phyloP scores from a whole-genome alignment of 2,888 invertebrate species.

The Callinectes sapidus region DNA sequence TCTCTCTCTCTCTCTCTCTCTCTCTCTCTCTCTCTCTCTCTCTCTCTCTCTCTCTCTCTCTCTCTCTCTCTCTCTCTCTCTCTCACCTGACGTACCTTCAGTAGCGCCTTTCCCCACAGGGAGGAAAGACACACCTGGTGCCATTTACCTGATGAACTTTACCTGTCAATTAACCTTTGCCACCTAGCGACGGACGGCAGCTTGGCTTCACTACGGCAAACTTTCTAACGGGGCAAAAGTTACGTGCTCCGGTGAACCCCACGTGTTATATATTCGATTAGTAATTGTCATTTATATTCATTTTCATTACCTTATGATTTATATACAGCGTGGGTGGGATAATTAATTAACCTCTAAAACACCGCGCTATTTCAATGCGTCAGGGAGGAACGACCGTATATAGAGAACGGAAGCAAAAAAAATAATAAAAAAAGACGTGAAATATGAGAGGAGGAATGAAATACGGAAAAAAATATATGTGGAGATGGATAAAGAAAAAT shows the following conservation, averaged over 20 bases:
- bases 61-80: neutral
- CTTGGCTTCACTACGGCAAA: constrained; percentile 7
- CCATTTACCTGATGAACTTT: constrained; percentile 34
- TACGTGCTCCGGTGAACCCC: neutral
- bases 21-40: constrained; percentile 11
- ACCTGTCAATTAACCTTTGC: constrained; percentile 36
- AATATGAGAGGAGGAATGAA: neutral
- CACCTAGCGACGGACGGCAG: constrained; percentile 14
- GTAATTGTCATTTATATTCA: neutral
- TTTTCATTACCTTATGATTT: neutral
- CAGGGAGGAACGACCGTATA: neutral
- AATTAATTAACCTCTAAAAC: neutral
- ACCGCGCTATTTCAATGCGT: neutral
- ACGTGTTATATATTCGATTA: neutral
- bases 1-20: constrained; percentile 28
- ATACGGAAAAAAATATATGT: neutral
- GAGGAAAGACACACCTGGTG: neutral
- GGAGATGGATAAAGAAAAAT: constrained; percentile 11
- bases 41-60: neutral
- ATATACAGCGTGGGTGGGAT: neutral
- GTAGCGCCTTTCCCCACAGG: neutral
- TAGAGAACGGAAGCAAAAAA: neutral
- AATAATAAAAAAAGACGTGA: neutral
- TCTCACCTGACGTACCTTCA: neutral
- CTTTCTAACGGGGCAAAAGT: neutral